Evolutionary conservation across 2,113 vertebrate genomes (phyloP).

Genomic region (Pelecanoides urinatrix): DNA sequence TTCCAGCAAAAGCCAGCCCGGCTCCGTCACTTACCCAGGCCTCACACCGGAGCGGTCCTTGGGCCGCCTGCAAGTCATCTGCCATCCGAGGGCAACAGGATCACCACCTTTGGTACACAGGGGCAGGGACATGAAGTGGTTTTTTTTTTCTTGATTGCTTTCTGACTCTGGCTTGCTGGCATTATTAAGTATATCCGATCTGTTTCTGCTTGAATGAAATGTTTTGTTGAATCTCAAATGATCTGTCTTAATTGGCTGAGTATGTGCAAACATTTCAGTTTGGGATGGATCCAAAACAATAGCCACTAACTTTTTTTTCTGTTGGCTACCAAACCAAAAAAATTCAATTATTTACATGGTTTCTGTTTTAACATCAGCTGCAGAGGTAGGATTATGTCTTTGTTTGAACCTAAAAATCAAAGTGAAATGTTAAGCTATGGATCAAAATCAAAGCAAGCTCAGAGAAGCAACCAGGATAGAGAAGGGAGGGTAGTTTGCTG

Average conservation of each 20-base stretch:
- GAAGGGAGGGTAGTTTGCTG: neutral
- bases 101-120: neutral
- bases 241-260: constrained; percentile 27
- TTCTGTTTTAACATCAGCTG: neutral
- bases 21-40: neutral
- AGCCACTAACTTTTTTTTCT: neutral
- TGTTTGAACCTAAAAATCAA: neutral
- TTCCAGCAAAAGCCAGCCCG: neutral
- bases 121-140: neutral
- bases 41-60: rapidly evolving
- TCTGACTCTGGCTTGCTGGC: neutral
- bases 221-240: constrained; percentile 29
- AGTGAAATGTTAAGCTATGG: neutral
- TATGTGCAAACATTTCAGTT: constrained; percentile 29
- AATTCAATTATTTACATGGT: neutral
- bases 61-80: neutral
- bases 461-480: neutral
- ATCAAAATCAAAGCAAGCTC: neutral
- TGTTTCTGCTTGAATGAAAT: constrained; percentile 22
- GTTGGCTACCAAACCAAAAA: neutral
- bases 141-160: neutral
- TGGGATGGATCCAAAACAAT: constrained; percentile 21
- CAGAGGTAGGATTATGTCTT: neutral
- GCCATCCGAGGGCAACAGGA: neutral
- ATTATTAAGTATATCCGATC: neutral